Evolutionary conservation across 2,113 vertebrate genomes (phyloP), one percentile per base, ranked within the genome.

Genomic region (Mesoclemmys tuberculata): DNA sequence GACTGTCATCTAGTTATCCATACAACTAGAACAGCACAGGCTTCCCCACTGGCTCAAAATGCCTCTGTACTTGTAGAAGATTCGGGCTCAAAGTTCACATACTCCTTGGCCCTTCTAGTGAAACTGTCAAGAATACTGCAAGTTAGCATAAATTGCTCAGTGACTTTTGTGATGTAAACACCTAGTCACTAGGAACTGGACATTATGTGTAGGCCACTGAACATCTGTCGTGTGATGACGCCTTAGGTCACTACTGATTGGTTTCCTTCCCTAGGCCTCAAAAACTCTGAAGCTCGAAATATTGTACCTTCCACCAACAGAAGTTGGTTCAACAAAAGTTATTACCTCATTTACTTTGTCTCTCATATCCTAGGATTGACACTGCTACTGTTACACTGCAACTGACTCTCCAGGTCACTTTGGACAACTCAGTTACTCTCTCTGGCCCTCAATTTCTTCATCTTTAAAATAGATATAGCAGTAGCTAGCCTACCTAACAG

Each of bases 161-260:
- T 0, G 13, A 88, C 56, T 96, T 96, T 92, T 86, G 74, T 95
- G 85, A 58, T 96, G 93, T 94, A 96, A 97, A 96, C 85, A 96
- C 87, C 82, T 90, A 85, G 71, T 84, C 93, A 78, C 61, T 74
- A 88, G 80, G 88, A 89, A 81, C 89, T 75, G 56, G 78, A 58
- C 92, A 64, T 89, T 96, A 89, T 84, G 87, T 89, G 82, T 35
- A 90, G 44, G 82, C 86, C 94, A 35, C 61, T 68, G 31, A n/a
- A 68, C 35, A 68, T 68, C 61, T n/a, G 56, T 58, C 27, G 29
- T 41, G 80, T 80, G 92, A 90, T 61, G 54, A 92, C 27, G 49
- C 95, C 88, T 94, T 93, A 56, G 31, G 90, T 64, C 1, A 1
- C 56, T 88, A 54, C 64, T 94, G 90, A 46, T 14, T 64, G 31